A percentile compares a stretch with the other conserved stretches of the same genome.
Conservation (phyloP, 2,113 vertebrate genomes). For the Struthio camelus region DNA sequence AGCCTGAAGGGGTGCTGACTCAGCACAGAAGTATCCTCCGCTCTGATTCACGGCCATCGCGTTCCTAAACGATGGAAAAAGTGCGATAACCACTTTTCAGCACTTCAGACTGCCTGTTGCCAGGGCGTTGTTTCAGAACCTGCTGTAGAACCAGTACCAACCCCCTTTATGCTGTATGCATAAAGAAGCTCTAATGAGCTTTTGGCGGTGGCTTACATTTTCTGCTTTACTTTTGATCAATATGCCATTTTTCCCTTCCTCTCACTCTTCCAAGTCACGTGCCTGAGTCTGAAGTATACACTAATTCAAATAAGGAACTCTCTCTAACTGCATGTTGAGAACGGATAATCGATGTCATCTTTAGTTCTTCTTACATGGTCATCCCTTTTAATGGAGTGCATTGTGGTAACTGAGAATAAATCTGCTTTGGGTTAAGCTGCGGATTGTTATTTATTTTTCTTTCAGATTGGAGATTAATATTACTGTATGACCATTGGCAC, state of each 20-base stretch:
- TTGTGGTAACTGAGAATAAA: slow-evolving; percentile 35
- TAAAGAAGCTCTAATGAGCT: slow-evolving; percentile 34
- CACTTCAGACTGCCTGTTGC: neutral
- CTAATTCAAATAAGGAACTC: slow-evolving; percentile 1
- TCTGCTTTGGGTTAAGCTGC: slow-evolving; percentile 51
- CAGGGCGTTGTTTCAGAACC: neutral
- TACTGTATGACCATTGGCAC: slow-evolving; percentile 45
- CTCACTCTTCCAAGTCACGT: neutral
- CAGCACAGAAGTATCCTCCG: neutral
- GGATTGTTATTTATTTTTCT: slow-evolving; percentile 66
- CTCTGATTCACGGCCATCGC: neutral
- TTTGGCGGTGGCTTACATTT: neutral
- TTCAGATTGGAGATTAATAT: slow-evolving; percentile 66
- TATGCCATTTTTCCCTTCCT: neutral
- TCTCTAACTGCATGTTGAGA: neutral
- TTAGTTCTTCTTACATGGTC: slow-evolving; percentile 5
- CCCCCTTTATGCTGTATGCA: neutral
- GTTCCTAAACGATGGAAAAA: neutral
- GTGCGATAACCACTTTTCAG: slow-evolving; percentile 17
- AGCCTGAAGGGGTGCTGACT: slow-evolving; percentile 33
- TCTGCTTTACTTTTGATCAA: neutral
- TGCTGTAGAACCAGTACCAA: neutral
- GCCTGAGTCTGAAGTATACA: neutral
- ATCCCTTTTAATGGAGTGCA: slow-evolving; percentile 37
- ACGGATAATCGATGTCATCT: slow-evolving; percentile 38